These are phyloP conservation scores for Mus spicilegus DNA, from an alignment of 2,113 vertebrate species.

Conservation along the genomic window DNA sequence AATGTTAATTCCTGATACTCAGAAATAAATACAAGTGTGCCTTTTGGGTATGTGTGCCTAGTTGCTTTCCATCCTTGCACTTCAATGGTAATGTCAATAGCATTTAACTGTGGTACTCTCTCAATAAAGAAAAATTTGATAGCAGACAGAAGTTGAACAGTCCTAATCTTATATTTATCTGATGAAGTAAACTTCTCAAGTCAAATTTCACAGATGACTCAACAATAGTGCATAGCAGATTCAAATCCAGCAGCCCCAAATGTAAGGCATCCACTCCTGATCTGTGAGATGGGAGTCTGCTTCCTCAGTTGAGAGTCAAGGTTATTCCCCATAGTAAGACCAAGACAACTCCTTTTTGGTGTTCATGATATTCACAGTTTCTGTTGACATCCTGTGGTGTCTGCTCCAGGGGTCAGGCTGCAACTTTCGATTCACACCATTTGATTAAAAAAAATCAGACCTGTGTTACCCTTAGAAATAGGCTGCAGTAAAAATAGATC, in stretches of 20 bases:
- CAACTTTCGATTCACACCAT: conserved; percentile 87
- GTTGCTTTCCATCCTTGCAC: background rate
- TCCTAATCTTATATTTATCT: conserved; percentile 70
- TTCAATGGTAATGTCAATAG: conserved; percentile 21
- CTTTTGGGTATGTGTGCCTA: background rate
- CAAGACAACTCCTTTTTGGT: conserved; percentile 81
- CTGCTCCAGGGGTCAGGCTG: conserved; percentile 85
- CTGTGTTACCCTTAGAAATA: conserved; percentile 86
- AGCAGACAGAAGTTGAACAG: conserved; percentile 72
- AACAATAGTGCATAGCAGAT: conserved; percentile 76
- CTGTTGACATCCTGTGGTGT: conserved; percentile 79
- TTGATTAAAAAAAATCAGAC: conserved; percentile 88
- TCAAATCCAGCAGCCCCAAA: conserved; percentile 78
- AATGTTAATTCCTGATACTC: background rate
- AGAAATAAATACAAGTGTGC: conserved; percentile 22
- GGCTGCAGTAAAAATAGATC: conserved; percentile 88
- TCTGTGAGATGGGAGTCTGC: conserved; percentile 78
- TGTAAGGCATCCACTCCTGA: conserved; percentile 14
- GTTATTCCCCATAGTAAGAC: conserved; percentile 81
- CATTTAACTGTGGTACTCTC: conserved; percentile 3
- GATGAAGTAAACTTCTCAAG: conserved; percentile 67
- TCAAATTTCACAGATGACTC: conserved; percentile 79
- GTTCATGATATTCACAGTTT: conserved; percentile 82
- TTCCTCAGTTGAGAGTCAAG: conserved; percentile 61
- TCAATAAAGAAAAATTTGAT: conserved; percentile 69